Conservation (phyloP, 23 tunicate species). For the Diplosoma virens region DNA sequence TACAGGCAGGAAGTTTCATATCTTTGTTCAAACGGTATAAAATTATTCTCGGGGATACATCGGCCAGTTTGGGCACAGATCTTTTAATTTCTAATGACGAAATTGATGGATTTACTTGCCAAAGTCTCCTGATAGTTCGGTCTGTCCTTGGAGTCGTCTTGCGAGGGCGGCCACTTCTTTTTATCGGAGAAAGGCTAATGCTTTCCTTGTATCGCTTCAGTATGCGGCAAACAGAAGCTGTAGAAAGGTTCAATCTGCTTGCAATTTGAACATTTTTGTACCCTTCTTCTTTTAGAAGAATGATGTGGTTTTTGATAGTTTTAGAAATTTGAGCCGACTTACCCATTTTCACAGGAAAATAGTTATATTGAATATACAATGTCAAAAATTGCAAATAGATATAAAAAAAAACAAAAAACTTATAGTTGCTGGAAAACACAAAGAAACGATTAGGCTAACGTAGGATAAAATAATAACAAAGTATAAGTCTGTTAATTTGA, state of each 20-base stretch:
- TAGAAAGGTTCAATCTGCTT: neutral
- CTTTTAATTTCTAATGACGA: neutral
- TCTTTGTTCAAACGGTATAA: neutral
- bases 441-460: neutral
- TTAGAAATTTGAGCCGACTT: neutral
- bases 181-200: neutral
- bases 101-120: neutral
- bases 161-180: conserved; percentile 7
- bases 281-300: conserved; percentile 3
- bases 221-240: neutral
- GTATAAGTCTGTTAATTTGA: neutral
- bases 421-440: neutral
- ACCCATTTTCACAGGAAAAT: neutral
- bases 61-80: neutral
- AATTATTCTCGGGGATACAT: neutral
- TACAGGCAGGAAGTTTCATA: neutral
- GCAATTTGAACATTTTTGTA: no score
- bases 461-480: neutral
- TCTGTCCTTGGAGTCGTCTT: neutral
- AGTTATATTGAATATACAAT: neutral
- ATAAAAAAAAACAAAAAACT: neutral
- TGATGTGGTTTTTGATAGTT: neutral
- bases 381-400: neutral
- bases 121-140: neutral
- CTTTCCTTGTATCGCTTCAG: conserved; percentile 4